Percentiles rank a stretch among this genome's conserved stretches.
Evolutionary conservation across 2,113 vertebrate genomes (phyloP).

Genomic region (Myrmophylax atrothorax): DNA sequence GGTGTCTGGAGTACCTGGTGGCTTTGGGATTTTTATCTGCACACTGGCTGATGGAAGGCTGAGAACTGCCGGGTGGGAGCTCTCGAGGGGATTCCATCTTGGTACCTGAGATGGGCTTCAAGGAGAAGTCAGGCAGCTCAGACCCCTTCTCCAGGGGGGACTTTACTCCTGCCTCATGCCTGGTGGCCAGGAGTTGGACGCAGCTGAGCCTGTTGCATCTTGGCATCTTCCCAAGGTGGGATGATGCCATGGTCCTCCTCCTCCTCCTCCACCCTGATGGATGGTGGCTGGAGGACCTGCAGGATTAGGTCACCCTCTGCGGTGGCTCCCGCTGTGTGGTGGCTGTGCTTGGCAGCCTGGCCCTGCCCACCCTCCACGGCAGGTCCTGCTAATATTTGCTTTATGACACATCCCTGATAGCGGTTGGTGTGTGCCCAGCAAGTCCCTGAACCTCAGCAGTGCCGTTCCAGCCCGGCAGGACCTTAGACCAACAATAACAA

Average conservation of each 20-base stretch:
- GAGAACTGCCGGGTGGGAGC: background rate
- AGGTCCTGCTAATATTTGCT: conserved; percentile 40
- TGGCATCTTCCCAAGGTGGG: background rate
- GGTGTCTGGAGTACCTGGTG: background rate
- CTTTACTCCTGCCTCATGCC: background rate
- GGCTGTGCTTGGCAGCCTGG: background rate
- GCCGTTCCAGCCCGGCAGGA: background rate
- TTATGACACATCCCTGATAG: conserved; percentile 52
- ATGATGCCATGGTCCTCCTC: background rate
- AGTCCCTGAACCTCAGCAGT: background rate
- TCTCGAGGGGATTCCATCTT: background rate
- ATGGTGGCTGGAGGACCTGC: background rate
- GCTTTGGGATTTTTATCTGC: background rate
- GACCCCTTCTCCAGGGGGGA: background rate
- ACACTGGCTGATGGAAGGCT: background rate
- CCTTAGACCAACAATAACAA: conserved; percentile 63
- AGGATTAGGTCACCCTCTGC: background rate
- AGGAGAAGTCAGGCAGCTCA: background rate
- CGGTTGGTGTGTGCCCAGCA: background rate
- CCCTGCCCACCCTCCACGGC: background rate
- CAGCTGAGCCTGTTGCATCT: background rate
- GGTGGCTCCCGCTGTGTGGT: background rate
- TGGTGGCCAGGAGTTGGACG: background rate
- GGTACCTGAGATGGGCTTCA: background rate
- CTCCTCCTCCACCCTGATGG: background rate